Evolutionary conservation across 1,140 invertebrate genomes (phyloP).

Genomic region (Pachypeltis micranthus): DNA sequence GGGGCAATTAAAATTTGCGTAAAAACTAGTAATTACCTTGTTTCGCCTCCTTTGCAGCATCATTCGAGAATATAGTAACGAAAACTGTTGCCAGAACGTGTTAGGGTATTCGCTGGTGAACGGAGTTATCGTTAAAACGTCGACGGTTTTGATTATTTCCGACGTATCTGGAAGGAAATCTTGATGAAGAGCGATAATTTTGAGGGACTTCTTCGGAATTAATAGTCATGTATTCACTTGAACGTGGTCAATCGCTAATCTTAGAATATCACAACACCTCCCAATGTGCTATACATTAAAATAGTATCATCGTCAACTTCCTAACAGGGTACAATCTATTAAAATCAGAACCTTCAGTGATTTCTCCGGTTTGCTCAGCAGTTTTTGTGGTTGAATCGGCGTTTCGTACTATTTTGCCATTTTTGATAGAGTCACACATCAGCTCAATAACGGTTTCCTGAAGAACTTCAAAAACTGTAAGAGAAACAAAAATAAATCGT

Average conservation of each 20-base stretch:
- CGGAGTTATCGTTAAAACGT: not conserved
- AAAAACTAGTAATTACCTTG: slow-evolving; percentile 27
- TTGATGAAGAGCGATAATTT: no score
- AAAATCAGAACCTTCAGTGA: no score
- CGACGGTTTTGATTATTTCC: slow-evolving; percentile 13
- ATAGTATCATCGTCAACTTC: no score
- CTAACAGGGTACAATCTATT: no score
- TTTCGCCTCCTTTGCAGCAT: slow-evolving; percentile 42
- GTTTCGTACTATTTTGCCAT: slow-evolving; percentile 27
- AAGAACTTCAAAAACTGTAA: slow-evolving; percentile 31
- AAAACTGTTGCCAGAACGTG: slow-evolving; percentile 41
- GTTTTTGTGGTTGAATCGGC: no score
- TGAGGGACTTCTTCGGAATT: no score
- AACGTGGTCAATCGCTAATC: no score
- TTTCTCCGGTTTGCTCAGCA: no score
- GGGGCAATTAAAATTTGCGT: no score
- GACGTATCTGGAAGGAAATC: slow-evolving; percentile 25
- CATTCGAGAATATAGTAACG: slow-evolving; percentile 40
- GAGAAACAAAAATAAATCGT: slow-evolving; percentile 17
- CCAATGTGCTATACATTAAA: no score
- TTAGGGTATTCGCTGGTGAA: slow-evolving; percentile 31
- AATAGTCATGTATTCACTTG: no score
- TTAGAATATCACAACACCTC: no score
- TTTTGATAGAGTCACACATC: slow-evolving; percentile 28
- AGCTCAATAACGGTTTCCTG: slow-evolving; percentile 25